Conservation (phyloP, 2,888 invertebrate species). For the Trichogramma evanescens region DNA sequence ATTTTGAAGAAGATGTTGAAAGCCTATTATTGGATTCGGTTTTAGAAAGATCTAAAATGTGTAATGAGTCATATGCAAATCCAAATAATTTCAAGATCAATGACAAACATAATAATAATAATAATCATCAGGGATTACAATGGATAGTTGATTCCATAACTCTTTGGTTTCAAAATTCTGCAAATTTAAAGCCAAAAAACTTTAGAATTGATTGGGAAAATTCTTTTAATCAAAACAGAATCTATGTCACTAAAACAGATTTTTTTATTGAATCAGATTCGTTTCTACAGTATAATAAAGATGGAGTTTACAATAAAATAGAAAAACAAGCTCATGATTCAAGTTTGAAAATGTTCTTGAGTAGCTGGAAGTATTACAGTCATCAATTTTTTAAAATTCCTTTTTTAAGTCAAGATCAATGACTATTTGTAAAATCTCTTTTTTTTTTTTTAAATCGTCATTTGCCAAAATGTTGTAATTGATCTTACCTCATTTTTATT, state of each 20-base stretch:
- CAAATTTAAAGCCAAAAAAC: conserved; percentile 1
- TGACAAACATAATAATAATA: not conserved
- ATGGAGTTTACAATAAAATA: conserved; percentile 27
- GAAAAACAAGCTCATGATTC: conserved; percentile 31
- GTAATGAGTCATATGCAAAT: conserved; percentile 15
- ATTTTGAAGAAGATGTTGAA: conserved; percentile 13
- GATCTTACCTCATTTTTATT: not conserved
- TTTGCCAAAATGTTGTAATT: too few relatives aligned
- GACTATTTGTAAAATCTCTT: not conserved
- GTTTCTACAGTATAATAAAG: conserved; percentile 8
- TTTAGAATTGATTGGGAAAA: conserved; percentile 1
- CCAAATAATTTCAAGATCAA: conserved; percentile 1
- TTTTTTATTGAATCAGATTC: conserved; percentile 11
- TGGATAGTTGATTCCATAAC: conserved; percentile 17
- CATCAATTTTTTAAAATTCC: conserved; percentile 23
- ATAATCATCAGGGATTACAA: conserved; percentile 5
- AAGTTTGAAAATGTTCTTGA: conserved; percentile 26
- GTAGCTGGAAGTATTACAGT: conserved; percentile 36
- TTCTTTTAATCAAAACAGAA: conserved; percentile 5
- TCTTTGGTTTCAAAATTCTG: conserved; percentile 17
- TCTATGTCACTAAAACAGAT: conserved; percentile 10
- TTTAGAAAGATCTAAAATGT: conserved; percentile 11
- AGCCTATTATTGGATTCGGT: conserved; percentile 15
- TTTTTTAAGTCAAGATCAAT: conserved; percentile 13
- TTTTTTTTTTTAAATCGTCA: not conserved